Percentiles rank a stretch among this genome's conserved stretches.
Conservation (phyloP, 2,113 vertebrate species). For the Zingel zingel region DNA sequence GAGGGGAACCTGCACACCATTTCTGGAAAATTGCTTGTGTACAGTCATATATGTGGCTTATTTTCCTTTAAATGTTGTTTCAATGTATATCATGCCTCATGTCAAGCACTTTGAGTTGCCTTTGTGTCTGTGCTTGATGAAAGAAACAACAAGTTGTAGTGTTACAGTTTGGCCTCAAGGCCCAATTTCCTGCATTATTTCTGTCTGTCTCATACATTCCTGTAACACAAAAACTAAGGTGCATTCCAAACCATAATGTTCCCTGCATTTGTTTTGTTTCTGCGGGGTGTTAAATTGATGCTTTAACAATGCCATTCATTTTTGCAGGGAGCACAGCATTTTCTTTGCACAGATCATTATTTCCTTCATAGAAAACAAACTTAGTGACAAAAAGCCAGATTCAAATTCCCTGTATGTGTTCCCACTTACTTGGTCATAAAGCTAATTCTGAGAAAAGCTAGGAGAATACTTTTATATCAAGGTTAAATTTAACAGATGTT, state of each 20-base stretch:
- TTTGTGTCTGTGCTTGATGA: constrained; percentile 1
- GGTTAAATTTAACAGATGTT: constrained; percentile 74
- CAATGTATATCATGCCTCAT: background rate
- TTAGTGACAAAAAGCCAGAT: too few relatives aligned
- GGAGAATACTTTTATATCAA: constrained; percentile 22
- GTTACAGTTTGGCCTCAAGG: constrained; percentile 34
- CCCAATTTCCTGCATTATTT: background rate
- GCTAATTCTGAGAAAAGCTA: too few relatives aligned
- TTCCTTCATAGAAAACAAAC: constrained; percentile 17
- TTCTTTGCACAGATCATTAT: constrained; percentile 48
- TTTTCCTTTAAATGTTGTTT: background rate
- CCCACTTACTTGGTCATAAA: too few relatives aligned
- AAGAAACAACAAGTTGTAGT: background rate
- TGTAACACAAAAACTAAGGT: background rate
- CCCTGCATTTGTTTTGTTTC: background rate
- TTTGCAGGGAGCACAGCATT: constrained; percentile 17
- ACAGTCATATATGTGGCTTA: background rate
- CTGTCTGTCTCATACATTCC: background rate
- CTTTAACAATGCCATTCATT: constrained; percentile 44
- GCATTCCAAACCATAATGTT: constrained; percentile 1
- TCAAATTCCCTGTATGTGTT: too few relatives aligned
- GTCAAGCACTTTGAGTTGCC: background rate
- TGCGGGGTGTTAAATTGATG: constrained; percentile 52
- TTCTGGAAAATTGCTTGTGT: background rate
- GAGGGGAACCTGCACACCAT: background rate